Evolutionary conservation across 2,113 vertebrate species (phyloP).

Genomic region (Motacilla tschutschensis): DNA sequence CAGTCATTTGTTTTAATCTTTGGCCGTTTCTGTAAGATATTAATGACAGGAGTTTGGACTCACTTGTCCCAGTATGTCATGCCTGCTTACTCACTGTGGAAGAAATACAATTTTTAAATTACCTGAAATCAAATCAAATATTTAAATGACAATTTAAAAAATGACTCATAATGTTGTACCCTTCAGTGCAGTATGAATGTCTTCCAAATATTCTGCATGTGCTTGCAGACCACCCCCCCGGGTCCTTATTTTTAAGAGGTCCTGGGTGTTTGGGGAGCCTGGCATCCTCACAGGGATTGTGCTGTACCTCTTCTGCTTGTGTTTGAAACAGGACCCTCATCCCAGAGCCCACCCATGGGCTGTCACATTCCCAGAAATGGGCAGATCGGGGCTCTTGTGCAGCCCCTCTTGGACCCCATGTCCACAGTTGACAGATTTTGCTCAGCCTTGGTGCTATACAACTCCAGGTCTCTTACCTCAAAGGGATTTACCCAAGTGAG

Average conservation of each 20-base stretch:
- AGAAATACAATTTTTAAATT: neutral
- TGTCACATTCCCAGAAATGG: neutral
- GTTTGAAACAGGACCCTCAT: neutral
- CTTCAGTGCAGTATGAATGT: neutral
- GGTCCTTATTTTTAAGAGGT: neutral
- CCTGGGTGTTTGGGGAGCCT: neutral
- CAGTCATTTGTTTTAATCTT: conserved; percentile 1
- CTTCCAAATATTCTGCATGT: neutral
- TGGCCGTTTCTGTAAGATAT: neutral
- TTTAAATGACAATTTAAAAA: neutral
- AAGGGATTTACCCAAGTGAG: neutral
- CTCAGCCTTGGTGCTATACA: rapidly evolving
- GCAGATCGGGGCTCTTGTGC: neutral
- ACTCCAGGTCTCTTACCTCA: neutral
- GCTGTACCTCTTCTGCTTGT: neutral
- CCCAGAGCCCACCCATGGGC: neutral
- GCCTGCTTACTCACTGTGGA: neutral
- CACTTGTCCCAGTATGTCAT: neutral
- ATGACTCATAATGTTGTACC: neutral
- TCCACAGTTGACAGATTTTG: neutral
- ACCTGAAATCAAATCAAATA: neutral
- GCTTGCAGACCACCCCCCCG: neutral
- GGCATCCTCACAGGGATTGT: neutral
- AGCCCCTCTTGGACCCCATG: rapidly evolving
- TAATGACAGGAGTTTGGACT: conserved; percentile 19